Conservation (phyloP, 2,113 vertebrate genomes). For the Cairina moschata region DNA sequence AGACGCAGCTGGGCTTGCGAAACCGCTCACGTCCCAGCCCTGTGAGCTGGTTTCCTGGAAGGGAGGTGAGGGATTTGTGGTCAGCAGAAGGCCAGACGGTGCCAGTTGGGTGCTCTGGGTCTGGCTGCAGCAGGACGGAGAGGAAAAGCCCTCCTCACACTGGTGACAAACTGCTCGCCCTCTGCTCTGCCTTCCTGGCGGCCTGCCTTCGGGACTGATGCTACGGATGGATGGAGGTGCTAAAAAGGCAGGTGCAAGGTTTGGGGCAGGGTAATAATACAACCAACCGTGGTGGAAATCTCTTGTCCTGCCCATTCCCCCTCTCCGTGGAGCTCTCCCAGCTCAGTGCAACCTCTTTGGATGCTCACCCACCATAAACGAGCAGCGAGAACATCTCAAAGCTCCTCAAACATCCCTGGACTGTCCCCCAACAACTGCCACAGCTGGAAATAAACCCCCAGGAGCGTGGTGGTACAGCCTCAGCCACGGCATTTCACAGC, state of each 20-base stretch:
- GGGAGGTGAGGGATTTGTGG: neutral
- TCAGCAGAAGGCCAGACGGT: neutral
- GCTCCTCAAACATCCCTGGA: neutral
- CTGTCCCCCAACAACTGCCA: neutral
- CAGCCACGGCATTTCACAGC: fast-evolving
- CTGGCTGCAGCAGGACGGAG: neutral
- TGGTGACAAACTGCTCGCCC: fast-evolving
- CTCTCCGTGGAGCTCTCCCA: neutral
- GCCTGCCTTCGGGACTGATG: neutral
- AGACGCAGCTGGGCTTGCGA: neutral
- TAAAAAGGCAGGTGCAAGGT: neutral
- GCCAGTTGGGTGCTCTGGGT: fast-evolving
- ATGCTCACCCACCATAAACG: neutral
- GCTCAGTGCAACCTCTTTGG: neutral
- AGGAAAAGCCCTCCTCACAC: neutral
- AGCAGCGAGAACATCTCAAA: neutral
- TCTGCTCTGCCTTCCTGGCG: neutral
- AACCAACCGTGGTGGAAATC: neutral
- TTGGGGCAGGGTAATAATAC: neutral
- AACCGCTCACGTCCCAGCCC: fast-evolving
- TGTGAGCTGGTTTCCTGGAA: neutral
- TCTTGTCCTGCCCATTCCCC: neutral
- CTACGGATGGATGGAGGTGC: neutral
- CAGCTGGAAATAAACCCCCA: neutral
- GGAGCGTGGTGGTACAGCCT: neutral